Percentiles rank a stretch among this genome's conserved stretches.
These are phyloP conservation scores for Brachionus paranguensis DNA, from an alignment of 1,140 invertebrate genomes.

Conservation along the genomic window DNA sequence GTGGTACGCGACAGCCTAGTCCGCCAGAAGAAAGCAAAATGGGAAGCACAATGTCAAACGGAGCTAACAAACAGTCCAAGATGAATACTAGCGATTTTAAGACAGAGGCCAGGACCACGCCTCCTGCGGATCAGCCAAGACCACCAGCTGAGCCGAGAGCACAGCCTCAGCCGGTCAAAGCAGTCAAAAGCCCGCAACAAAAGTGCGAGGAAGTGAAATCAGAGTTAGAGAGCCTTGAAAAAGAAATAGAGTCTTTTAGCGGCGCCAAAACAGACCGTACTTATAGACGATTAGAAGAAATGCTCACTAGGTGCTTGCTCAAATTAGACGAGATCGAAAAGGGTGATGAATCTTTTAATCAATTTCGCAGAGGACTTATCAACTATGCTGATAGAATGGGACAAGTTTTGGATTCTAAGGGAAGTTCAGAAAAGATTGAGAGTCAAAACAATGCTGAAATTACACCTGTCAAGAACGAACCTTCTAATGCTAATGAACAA, in stretches of 20 bases:
- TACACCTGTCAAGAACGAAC: not conserved
- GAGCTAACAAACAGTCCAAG: not conserved
- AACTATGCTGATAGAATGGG: not conserved
- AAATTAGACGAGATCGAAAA: slow-evolving; percentile 15
- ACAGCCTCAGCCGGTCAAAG: not conserved
- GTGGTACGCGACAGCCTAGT: not conserved
- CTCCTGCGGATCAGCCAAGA: not conserved
- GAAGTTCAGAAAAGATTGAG: not conserved
- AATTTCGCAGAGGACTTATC: not conserved
- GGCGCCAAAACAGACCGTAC: not conserved
- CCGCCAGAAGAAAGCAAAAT: not conserved
- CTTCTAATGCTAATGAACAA: not conserved
- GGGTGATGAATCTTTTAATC: slow-evolving; percentile 16
- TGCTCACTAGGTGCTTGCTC: slow-evolving; percentile 14
- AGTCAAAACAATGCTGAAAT: not conserved
- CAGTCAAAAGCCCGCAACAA: not conserved
- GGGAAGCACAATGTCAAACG: slow-evolving; percentile 20
- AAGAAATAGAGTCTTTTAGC: slow-evolving; percentile 12
- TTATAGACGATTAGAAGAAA: not conserved
- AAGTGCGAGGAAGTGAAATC: not conserved
- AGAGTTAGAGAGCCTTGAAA: slow-evolving; percentile 27
- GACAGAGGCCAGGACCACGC: not conserved
- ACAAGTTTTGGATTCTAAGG: not conserved
- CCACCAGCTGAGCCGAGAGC: not conserved
- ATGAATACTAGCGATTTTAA: not conserved